Percentiles rank a stretch among this genome's conserved stretches.
Evolutionary conservation across 2,113 vertebrate genomes (phyloP).

Genomic region (Mesitornis unicolor): DNA sequence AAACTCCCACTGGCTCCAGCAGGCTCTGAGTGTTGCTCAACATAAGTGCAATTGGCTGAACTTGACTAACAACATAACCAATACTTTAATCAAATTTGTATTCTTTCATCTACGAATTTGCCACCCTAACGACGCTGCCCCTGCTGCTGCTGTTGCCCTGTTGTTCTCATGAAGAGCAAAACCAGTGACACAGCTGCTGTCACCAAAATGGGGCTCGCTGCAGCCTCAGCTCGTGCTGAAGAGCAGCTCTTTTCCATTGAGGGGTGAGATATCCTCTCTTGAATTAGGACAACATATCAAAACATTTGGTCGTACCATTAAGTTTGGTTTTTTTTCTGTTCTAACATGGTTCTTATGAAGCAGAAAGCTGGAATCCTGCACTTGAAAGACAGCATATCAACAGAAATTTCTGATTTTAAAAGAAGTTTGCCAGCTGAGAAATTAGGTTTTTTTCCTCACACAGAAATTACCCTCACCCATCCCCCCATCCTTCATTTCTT

Average conservation of each 20-base stretch:
- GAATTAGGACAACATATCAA: neutral
- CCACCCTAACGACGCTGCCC: accelerated
- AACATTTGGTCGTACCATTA: neutral
- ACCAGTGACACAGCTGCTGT: neutral
- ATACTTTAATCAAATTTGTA: neutral
- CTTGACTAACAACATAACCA: neutral
- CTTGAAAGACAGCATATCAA: neutral
- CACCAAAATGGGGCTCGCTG: neutral
- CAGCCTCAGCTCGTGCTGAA: neutral
- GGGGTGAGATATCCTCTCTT: neutral
- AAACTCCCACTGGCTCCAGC: neutral
- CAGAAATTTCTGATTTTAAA: neutral
- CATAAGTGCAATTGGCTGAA: neutral
- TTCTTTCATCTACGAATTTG: neutral
- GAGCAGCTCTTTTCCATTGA: neutral
- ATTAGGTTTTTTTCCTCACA: neutral
- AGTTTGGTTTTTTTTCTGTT: neutral
- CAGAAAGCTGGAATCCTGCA: neutral
- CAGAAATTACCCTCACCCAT: neutral
- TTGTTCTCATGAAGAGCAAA: neutral
- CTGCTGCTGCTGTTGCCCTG: neutral
- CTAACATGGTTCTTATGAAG: neutral
- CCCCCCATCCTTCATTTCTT: too few relatives aligned
- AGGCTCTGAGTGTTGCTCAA: neutral
- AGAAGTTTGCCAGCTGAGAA: neutral